These are phyloP conservation scores for Phoronis australis DNA, from an alignment of 2,888 invertebrate species.

Conservation along the genomic window DNA sequence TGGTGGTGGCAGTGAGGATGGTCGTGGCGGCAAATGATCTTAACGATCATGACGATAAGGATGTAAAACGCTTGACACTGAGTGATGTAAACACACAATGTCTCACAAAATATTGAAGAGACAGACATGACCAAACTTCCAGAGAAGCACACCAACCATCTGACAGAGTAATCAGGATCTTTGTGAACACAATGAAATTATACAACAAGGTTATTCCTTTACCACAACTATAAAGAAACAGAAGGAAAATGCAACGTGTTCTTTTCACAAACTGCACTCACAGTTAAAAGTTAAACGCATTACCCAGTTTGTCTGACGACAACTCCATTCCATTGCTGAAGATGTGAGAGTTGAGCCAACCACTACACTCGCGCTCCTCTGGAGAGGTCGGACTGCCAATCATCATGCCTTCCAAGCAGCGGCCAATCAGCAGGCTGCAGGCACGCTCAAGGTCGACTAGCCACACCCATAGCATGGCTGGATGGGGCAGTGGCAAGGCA, in stretches of 20 bases:
- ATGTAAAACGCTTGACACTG: too few relatives aligned
- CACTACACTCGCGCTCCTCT: slow-evolving; percentile 49
- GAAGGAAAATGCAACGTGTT: not conserved
- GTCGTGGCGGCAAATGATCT: not conserved
- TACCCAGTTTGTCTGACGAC: slow-evolving; percentile 10
- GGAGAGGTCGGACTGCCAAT: slow-evolving; percentile 55
- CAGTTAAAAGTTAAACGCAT: not conserved
- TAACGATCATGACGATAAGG: not conserved
- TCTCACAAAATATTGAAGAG: too few relatives aligned
- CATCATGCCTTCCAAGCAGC: slow-evolving; percentile 60
- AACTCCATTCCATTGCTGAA: slow-evolving; percentile 43
- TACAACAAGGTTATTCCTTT: too few relatives aligned
- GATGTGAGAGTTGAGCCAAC: slow-evolving; percentile 37
- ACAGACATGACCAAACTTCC: too few relatives aligned
- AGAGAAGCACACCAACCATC: too few relatives aligned
- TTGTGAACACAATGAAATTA: too few relatives aligned
- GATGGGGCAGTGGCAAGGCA: slow-evolving; percentile 5
- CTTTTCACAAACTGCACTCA: not conserved
- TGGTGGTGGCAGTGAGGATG: not conserved
- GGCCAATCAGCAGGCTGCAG: slow-evolving; percentile 61
- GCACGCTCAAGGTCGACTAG: slow-evolving; percentile 61
- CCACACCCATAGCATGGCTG: slow-evolving; percentile 53
- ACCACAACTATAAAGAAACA: too few relatives aligned
- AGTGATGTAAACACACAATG: too few relatives aligned
- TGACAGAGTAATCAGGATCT: too few relatives aligned